A percentile compares a stretch with the other conserved stretches of the same genome.
These are phyloP conservation scores for Conger conger DNA, from an alignment of 2,113 vertebrate species.

Conservation along the genomic window DNA sequence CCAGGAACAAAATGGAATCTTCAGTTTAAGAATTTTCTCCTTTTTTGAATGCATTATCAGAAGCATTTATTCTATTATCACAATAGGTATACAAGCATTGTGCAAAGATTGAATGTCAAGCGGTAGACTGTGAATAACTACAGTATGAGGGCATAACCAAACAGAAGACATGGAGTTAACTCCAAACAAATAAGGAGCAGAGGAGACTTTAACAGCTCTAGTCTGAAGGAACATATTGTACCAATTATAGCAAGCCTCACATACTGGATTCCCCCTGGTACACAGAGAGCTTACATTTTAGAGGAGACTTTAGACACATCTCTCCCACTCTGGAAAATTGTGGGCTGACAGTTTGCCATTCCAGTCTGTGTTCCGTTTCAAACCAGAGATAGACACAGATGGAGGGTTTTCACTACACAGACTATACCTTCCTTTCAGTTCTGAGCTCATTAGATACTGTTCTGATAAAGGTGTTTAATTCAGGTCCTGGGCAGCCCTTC, in stretches of 20 bases:
- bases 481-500: slow-evolving; percentile 63
- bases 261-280: slow-evolving; percentile 58
- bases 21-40: too few species aligned
- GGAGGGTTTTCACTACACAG: neutral
- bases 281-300: slow-evolving; percentile 54
- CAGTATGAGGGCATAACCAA: neutral
- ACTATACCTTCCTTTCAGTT: slow-evolving; percentile 51
- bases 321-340: slow-evolving; percentile 51
- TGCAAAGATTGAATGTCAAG: neutral
- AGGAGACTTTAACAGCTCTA: slow-evolving; percentile 44
- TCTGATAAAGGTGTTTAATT: slow-evolving; percentile 45
- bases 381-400: slow-evolving; percentile 44
- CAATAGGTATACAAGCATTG: neutral
- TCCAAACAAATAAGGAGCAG: slow-evolving; percentile 57
- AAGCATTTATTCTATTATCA: too few species aligned
- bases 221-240: slow-evolving; percentile 66
- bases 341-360: slow-evolving; percentile 52
- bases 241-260: slow-evolving; percentile 69
- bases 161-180: slow-evolving; percentile 57
- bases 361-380: slow-evolving; percentile 66
- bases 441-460: neutral
- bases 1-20: too few species aligned
- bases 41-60: neutral
- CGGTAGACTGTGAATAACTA: neutral
- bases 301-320: slow-evolving; percentile 48